phyloP scores from a whole-genome alignment of 1,140 invertebrate species.

The Reticulitermes speratus region DNA sequence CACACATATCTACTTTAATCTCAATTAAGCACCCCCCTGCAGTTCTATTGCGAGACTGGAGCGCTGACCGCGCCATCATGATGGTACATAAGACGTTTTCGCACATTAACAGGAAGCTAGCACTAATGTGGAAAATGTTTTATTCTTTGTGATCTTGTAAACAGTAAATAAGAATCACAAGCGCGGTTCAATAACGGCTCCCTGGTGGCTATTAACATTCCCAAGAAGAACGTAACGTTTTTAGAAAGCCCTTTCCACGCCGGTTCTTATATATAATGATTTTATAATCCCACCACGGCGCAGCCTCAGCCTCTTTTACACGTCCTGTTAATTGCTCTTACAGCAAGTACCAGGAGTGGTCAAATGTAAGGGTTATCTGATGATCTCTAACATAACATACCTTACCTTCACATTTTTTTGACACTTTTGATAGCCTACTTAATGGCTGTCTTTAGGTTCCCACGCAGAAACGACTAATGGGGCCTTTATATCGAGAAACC shows the following conservation, averaged over 20 bases:
- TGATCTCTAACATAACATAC: too few species aligned
- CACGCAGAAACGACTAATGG: too few species aligned
- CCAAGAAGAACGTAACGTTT: conserved; percentile 5
- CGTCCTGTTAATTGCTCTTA: not conserved
- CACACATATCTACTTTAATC: not conserved
- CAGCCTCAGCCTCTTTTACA: not conserved
- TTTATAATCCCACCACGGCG: not conserved
- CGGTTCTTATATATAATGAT: not conserved
- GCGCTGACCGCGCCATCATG: not conserved
- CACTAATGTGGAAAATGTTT: conserved; percentile 16
- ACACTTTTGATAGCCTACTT: too few species aligned
- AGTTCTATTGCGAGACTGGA: not conserved
- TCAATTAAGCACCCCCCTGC: not conserved
- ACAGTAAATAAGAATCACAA: not conserved
- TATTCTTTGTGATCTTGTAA: not conserved
- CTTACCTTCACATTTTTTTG: too few species aligned
- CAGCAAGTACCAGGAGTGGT: not conserved
- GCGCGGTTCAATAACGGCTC: not conserved
- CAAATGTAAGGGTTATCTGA: not conserved
- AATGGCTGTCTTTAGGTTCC: too few species aligned
- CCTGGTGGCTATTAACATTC: not conserved
- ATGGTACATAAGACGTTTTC: not conserved
- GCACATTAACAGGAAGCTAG: not conserved
- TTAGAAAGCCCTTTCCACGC: not conserved
- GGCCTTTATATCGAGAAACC: too few species aligned